Conservation (phyloP, 2,888 invertebrate species). For the Cheilosia vernalis region DNA sequence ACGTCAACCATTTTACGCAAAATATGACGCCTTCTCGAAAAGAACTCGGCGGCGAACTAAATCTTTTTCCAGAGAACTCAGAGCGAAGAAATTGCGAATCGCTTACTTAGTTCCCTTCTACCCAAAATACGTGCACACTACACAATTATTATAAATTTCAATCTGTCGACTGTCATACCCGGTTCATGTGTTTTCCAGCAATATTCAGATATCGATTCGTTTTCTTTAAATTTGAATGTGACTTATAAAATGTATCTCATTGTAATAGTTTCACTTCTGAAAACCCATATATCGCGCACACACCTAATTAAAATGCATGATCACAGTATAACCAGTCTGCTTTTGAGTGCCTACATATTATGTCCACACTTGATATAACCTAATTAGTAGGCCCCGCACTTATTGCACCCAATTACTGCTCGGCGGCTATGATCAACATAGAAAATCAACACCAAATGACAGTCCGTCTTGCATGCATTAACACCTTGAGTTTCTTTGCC, state of each 20-base stretch:
- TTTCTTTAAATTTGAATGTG: background rate
- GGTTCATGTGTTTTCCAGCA: too few relatives aligned
- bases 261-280: slow-evolving; percentile 13
- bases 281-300: background rate
- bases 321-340: slow-evolving; percentile 40
- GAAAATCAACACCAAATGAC: slow-evolving; percentile 32
- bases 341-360: slow-evolving; percentile 22
- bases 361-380: slow-evolving; percentile 23
- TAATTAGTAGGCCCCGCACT: slow-evolving; percentile 64
- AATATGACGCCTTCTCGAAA: too few relatives aligned
- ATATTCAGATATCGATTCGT: background rate
- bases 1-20: too few relatives aligned
- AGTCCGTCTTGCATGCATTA: slow-evolving; percentile 48
- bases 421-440: slow-evolving; percentile 32
- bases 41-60: too few relatives aligned
- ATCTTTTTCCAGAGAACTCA: too few relatives aligned
- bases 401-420: slow-evolving; percentile 51
- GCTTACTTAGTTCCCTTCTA: too few relatives aligned
- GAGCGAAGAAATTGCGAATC: too few relatives aligned
- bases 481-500: slow-evolving; percentile 25
- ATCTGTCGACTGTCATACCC: too few relatives aligned
- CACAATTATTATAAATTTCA: too few relatives aligned
- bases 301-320: slow-evolving; percentile 41
- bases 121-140: too few relatives aligned
- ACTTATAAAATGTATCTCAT: background rate